These are phyloP conservation scores for Himantopus leucocephalus DNA, from an alignment of 2,113 vertebrate genomes.

Conservation along the genomic window DNA sequence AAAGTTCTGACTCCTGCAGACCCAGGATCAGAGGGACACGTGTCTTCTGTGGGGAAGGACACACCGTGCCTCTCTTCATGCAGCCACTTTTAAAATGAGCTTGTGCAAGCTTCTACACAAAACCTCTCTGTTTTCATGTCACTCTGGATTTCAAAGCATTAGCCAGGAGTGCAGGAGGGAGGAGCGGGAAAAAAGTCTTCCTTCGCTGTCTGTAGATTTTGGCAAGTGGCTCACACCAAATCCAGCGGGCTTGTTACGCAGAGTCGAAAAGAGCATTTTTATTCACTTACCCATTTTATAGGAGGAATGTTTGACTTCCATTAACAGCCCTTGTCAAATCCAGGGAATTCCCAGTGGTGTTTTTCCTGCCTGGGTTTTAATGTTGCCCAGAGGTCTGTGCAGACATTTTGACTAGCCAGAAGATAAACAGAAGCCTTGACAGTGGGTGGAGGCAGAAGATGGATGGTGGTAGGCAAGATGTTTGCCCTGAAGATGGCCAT, in stretches of 20 bases:
- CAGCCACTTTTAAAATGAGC: not conserved
- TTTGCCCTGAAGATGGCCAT: not conserved
- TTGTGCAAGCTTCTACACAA: slow-evolving; percentile 20
- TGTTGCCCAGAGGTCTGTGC: not conserved
- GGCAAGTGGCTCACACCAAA: not conserved
- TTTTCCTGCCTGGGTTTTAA: not conserved
- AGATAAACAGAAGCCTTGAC: not conserved
- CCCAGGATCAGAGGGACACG: not conserved
- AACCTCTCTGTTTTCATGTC: not conserved
- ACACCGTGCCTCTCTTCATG: not conserved
- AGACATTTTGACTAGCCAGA: not conserved
- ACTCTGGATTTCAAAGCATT: not conserved
- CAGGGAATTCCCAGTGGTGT: not conserved
- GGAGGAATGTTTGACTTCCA: not conserved
- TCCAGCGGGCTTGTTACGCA: not conserved
- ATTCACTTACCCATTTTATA: not conserved
- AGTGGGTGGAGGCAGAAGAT: not conserved
- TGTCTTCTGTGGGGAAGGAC: not conserved
- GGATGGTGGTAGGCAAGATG: not conserved
- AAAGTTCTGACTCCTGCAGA: slow-evolving; percentile 9
- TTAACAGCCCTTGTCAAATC: not conserved
- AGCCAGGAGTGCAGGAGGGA: not conserved
- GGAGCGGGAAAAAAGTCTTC: not conserved
- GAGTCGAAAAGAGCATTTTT: not conserved
- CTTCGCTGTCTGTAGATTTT: not conserved